Evolutionary conservation across 2,888 invertebrate genomes (phyloP), one percentile per base, ranked within the genome.

Genomic region (Ommatoiulus sabulosus): DNA sequence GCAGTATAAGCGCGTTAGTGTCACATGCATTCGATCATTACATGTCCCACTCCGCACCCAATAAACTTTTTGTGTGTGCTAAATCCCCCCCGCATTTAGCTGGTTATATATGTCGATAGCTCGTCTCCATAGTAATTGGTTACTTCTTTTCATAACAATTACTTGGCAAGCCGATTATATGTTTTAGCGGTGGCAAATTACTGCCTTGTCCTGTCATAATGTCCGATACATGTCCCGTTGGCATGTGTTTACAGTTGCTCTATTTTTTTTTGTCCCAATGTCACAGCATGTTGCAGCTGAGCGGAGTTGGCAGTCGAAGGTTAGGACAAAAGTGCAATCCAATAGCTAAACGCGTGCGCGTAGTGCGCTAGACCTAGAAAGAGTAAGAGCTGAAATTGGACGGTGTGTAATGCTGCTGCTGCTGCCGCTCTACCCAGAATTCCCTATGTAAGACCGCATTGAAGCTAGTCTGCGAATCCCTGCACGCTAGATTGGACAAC

Each of bases 41-140:
- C 35, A 35, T 35, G 35, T 35, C 35, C 35, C 35, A 35, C 35
- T 35, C 35, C 35, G 35, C 35, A 35, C 35, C 35, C 35, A 2
- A 35, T 35, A 35, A 35, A 48, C 48, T 48, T 48, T 48, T 48
- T 48, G 48, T 63, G 12, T 63, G 63, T 20, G 63, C 63, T 17
- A 57, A 57, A 57, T 17, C 17, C 17, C 1, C 1, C 57, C 57
- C 5, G 17, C 63, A 20, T 63, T 63, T 63, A 63, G 20, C 63
- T n/a, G 20, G 63, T 20, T 20, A 63, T n/a, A n/a, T n/a, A n/a
- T 20, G 63, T 63, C 63, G 63, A 63, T 63, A 63, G 7, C 20
- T 63, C 63, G 63, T 63, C 63, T 63, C 63, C 63, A 63, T 63
- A 63, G 63, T 63, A 63, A 63, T 63, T 63, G n/a, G 20, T 63